Percentiles rank a stretch among this genome's conserved stretches.
Conservation (phyloP, 1,140 invertebrate species). For the Drosophila littoralis region DNA sequence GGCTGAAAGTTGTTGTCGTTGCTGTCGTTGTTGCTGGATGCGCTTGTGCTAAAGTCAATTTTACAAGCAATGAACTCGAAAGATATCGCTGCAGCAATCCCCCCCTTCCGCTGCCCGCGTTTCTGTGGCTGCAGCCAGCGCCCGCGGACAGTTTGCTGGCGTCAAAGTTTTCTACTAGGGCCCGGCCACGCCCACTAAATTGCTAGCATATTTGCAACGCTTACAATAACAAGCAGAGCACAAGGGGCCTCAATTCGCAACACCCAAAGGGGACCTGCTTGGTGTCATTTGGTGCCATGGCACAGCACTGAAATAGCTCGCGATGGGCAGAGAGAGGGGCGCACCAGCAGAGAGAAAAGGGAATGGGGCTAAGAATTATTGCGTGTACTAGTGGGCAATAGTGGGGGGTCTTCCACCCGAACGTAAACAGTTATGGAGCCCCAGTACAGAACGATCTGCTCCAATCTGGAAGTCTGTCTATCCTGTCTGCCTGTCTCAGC, state of each 20-base stretch:
- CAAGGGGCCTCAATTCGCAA: conserved; percentile 6
- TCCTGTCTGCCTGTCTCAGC: neutral
- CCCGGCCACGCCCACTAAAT: conserved; percentile 72
- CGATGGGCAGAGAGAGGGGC: conserved; percentile 9
- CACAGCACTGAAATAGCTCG: conserved; percentile 68
- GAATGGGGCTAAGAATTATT: conserved; percentile 32
- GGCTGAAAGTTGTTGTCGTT: conserved; percentile 42
- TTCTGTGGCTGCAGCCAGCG: conserved; percentile 34
- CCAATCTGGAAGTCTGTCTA: neutral
- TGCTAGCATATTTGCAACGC: conserved; percentile 64
- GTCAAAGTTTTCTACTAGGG: conserved; percentile 73
- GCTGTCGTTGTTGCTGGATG: conserved; percentile 27
- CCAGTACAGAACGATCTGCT: conserved; percentile 8
- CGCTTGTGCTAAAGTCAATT: conserved; percentile 70
- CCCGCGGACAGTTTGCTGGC: conserved; percentile 52
- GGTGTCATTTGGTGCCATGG: conserved; percentile 63
- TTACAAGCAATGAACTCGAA: conserved; percentile 78
- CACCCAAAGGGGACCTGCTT: neutral
- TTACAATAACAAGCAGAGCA: conserved; percentile 34
- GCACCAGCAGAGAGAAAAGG: conserved; percentile 8
- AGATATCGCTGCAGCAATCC: conserved; percentile 56
- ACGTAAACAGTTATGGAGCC: conserved; percentile 36
- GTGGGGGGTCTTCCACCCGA: conserved; percentile 37
- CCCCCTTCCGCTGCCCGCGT: neutral
- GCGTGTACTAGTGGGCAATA: conserved; percentile 8